Evolutionary conservation across 1,140 invertebrate genomes (phyloP), one percentile per base, ranked within the genome.

Genomic region (Lepidotrigona ventralis): DNA sequence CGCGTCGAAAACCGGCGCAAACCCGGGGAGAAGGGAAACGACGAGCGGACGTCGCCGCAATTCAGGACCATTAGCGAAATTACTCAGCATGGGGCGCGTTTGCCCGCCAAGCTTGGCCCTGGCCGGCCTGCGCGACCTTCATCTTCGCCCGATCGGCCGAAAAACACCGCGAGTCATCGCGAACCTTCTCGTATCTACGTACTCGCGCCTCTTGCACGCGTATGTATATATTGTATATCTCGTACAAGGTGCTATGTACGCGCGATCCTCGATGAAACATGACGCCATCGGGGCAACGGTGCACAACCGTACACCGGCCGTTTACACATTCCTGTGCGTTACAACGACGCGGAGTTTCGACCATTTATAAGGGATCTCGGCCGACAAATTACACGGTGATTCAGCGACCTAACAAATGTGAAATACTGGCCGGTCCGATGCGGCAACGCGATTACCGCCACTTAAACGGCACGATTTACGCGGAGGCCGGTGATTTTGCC

Each of bases 11-110:
- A 51, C 26, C 39, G 69, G 23, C 29, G 76, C 39, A 8, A 33
- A 46, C 39, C 39, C 39, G 63, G 75, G 23, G 17, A 60, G 17
- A n/a, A 39, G 68, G 78, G 77, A 64, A 76, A 33, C 81, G 63
- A 33, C 81, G 63, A 56, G 69, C 81, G 53, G 83, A 80, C 83
- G 86, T 74, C 86, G 85, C 89, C 86, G 90, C 91, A 91, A 92
- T 92, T 92, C 91, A 90, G 88, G 86, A 83, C 91, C 91, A 92
- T 92, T 92, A 92, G 91, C 91, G 88, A 92, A 92, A 92, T 92
- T 92, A 91, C 91, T 92, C 88, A 72, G 86, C 88, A 84, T 82
- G 89, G 86, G 90, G 56, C 85, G 80, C 87, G 83, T 77, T 73
- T 51, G 46, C 70, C 76, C 39, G n/a, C 58, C 58, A 60, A 60